Evolutionary conservation across 2,113 vertebrate genomes (phyloP).

Genomic region (Isichthys henryi): DNA sequence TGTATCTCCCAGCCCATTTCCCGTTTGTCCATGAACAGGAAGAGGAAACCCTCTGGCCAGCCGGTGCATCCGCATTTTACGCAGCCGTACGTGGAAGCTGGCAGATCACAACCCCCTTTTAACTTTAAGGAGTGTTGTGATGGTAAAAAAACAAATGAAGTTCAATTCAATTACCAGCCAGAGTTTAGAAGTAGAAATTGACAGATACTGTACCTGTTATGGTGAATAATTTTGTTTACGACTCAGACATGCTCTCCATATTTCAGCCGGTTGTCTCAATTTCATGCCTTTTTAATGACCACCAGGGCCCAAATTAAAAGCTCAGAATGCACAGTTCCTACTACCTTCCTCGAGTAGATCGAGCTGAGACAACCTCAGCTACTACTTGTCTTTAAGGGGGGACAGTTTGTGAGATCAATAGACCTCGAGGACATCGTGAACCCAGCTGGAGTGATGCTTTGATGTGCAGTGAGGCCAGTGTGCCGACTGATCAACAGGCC

Average conservation of each 20-base stretch:
- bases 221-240: neutral
- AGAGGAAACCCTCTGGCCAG: neutral
- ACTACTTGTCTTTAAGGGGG: neutral
- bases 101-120: neutral
- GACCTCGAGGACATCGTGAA: neutral
- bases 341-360: neutral
- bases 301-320: neutral
- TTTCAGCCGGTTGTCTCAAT: neutral
- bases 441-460: neutral
- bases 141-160: neutral
- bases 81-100: neutral
- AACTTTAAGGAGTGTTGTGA: neutral
- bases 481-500: neutral
- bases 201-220: neutral
- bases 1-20: neutral
- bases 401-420: neutral
- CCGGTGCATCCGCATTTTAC: neutral
- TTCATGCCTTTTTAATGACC: neutral
- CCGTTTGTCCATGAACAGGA: neutral
- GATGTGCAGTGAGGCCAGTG: neutral
- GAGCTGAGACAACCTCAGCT: neutral
- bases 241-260: neutral
- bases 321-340: neutral
- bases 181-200: neutral
- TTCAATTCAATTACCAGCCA: neutral